Base-by-base conservation (phyloP, 2,797 vertebrate species). In the Pseudochirops cupreus region DNA sequence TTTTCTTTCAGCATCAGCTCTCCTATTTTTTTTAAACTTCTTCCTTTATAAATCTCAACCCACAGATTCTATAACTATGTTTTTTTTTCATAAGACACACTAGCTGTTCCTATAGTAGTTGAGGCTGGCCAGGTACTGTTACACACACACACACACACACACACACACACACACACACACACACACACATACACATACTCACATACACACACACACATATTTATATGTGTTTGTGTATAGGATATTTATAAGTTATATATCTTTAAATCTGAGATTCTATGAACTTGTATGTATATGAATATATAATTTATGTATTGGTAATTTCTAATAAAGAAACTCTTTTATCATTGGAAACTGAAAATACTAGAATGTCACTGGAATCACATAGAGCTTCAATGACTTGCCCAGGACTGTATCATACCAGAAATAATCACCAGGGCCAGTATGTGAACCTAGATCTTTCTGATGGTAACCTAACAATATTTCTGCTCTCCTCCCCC, bases 141-240 rank as follows among this genome's bases (percentile, higher is more conserved):
- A 21, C n/a, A 46, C 16, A 39, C 67, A 82, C 3, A 13, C 14
- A 67, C 67, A 74, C 11, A 74, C 33, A 74, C 67, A 74, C 18
- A 67, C 0, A 67, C 18, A 5, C n/a, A 74, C 1, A 7, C 39
- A 46, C 0, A 9, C 5, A 39, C 14, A 5, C 1, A 21, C 21
- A 9, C 67, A 82, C 3, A 13, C 14, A 67, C 67, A 74, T 3
- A 74, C 33, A 74, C 67, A 74, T 6, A 67, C 0, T n/a, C 18
- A 5, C n/a, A 74, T 0, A 7, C 39, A 46, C 0, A 9, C 5
- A 39, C 14, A 5, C 1, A 21, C 21, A 9, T 39, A n/a, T 24
- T 21, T 3, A 3, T 21, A n/a, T 39, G 16, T 12, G 18, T 28
- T 82, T 31, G 3, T 55, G 2, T 26, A 18, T 9, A 94, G 52